A percentile compares a stretch with the other conserved stretches of the same genome.
These are phyloP conservation scores for Propithecus deckenii DNA, from an alignment of 2,797 vertebrate genomes.

Conservation along the genomic window DNA sequence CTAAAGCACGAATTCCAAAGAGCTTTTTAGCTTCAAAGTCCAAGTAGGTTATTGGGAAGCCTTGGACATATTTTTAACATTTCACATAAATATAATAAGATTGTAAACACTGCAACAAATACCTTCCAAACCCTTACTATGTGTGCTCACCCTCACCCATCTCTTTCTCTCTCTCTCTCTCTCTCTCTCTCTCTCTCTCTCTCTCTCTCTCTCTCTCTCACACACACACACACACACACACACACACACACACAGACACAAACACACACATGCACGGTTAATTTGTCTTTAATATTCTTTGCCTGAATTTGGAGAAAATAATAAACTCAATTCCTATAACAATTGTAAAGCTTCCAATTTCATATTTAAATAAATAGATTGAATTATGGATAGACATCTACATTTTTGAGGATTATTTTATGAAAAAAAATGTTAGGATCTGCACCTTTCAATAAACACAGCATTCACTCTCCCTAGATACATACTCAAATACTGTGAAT, in stretches of 20 bases:
- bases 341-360: not conserved
- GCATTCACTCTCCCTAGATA: not conserved
- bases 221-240: too few species aligned
- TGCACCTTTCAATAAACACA: not conserved
- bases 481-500: not conserved
- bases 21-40: not conserved
- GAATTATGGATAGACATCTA: not conserved
- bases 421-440: not conserved
- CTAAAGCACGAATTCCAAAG: not conserved
- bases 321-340: not conserved
- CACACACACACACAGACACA: not conserved
- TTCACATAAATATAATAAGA: not conserved
- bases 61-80: not conserved
- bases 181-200: not conserved
- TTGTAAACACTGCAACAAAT: not conserved
- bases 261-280: not conserved
- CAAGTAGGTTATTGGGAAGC: not conserved
- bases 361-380: not conserved
- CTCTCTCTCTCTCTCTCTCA: not conserved
- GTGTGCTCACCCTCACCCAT: not conserved
- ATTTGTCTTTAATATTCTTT: not conserved
- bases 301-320: not conserved
- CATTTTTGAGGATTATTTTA: not conserved
- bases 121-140: not conserved
- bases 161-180: not conserved